These are phyloP conservation scores for Pantherophis vulpinus DNA, from an alignment of 2,797 vertebrate genomes.

Conservation along the genomic window DNA sequence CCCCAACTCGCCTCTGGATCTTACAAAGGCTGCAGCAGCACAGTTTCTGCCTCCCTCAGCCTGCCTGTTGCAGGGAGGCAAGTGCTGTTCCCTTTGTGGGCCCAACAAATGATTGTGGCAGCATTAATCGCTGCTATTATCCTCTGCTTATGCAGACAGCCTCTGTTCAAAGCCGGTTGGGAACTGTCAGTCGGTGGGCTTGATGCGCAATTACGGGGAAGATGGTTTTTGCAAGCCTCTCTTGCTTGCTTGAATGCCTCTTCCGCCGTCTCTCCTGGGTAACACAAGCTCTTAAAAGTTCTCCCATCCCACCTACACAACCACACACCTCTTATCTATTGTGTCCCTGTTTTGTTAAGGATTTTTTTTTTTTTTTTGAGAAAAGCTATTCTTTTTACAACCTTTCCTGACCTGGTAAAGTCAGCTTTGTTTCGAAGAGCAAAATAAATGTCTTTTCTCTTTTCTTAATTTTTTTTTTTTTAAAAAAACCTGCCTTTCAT, in stretches of 20 bases:
- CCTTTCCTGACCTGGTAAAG: not conserved
- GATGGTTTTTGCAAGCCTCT: not conserved
- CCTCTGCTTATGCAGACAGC: not conserved
- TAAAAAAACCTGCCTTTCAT: not conserved
- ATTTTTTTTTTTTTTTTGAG: not conserved
- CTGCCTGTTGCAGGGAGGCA: not conserved
- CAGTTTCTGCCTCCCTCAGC: not conserved
- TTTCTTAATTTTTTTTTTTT: too few species aligned
- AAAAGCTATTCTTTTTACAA: not conserved
- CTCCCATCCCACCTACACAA: not conserved
- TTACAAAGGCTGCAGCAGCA: not conserved
- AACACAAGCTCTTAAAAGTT: not conserved
- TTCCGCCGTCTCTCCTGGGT: not conserved
- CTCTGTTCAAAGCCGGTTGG: not conserved
- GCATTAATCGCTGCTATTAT: not conserved
- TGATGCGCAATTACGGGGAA: conserved; percentile 39
- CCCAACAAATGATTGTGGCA: not conserved
- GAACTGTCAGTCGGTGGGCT: conserved; percentile 27
- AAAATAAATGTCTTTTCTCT: conserved; percentile 7
- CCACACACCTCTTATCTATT: not conserved
- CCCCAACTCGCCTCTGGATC: not conserved
- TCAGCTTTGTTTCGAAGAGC: not conserved
- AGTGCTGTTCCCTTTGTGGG: not conserved
- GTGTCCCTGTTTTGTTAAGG: not conserved
- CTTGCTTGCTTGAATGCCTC: accelerated